Conservation (phyloP, 2,888 invertebrate genomes). For the Myopa tessellatipennis region DNA sequence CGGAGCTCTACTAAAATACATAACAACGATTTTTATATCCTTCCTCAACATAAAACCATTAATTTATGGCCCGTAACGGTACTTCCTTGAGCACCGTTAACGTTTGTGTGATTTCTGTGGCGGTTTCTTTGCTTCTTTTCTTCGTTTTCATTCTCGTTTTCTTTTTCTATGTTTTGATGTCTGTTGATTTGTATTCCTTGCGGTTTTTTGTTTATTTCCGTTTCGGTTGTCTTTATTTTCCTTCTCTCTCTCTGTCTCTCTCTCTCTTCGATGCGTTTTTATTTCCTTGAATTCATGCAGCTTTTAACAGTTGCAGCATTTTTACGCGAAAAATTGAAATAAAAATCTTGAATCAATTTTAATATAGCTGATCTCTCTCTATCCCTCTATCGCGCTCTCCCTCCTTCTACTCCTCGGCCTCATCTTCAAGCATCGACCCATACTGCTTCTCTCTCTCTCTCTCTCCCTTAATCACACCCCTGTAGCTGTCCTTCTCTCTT, state of each 20-base stretch:
- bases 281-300: neutral
- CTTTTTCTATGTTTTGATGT: neutral
- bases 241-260: too few species aligned
- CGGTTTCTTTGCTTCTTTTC: neutral
- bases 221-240: neutral
- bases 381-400: neutral
- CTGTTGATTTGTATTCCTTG: neutral
- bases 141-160: neutral
- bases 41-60: slow-evolving; percentile 34
- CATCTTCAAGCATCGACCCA: neutral
- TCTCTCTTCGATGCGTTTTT: neutral
- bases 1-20: slow-evolving; percentile 8
- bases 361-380: neutral
- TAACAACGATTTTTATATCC: slow-evolving; percentile 32
- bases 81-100: slow-evolving; percentile 20
- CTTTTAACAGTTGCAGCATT: neutral
- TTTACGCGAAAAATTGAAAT: slow-evolving; percentile 16
- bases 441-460: neutral
- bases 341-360: too few species aligned
- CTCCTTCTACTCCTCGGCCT: neutral
- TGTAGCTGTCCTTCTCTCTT: neutral
- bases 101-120: neutral
- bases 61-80: slow-evolving; percentile 37
- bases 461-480: neutral
- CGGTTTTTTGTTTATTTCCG: neutral